Percentiles rank a stretch among this genome's conserved stretches.
Conservation (phyloP, 2,888 invertebrate species). For the Tetropium fuscum region DNA sequence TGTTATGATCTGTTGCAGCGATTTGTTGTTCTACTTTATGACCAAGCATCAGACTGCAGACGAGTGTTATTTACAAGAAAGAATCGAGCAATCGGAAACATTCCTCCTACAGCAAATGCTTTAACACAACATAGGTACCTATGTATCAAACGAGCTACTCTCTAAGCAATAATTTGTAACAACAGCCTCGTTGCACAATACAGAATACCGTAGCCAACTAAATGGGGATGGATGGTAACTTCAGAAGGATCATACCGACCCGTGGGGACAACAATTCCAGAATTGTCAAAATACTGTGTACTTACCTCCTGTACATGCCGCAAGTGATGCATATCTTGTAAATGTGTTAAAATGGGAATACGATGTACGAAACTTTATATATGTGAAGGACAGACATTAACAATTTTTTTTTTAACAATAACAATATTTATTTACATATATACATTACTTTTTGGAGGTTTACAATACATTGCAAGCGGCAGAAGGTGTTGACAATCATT, state of each 20-base stretch:
- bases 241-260: too few species aligned
- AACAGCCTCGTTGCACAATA: background rate
- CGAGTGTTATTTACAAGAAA: conserved; percentile 12
- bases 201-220: background rate
- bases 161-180: background rate
- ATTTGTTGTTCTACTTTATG: background rate
- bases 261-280: too few species aligned
- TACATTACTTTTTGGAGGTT: too few species aligned
- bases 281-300: too few species aligned
- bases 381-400: too few species aligned
- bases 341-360: background rate
- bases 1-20: background rate
- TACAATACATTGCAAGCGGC: too few species aligned
- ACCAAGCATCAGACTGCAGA: background rate
- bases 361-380: too few species aligned
- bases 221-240: background rate
- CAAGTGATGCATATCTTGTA: background rate
- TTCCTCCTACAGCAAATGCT: background rate
- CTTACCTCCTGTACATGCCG: background rate
- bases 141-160: background rate
- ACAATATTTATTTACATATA: too few species aligned
- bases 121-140: background rate
- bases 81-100: conserved; percentile 2
- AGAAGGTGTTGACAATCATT: too few species aligned
- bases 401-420: too few species aligned